These are phyloP conservation scores for Capreolus pygargus DNA, from an alignment of 2,113 vertebrate species.

Conservation along the genomic window DNA sequence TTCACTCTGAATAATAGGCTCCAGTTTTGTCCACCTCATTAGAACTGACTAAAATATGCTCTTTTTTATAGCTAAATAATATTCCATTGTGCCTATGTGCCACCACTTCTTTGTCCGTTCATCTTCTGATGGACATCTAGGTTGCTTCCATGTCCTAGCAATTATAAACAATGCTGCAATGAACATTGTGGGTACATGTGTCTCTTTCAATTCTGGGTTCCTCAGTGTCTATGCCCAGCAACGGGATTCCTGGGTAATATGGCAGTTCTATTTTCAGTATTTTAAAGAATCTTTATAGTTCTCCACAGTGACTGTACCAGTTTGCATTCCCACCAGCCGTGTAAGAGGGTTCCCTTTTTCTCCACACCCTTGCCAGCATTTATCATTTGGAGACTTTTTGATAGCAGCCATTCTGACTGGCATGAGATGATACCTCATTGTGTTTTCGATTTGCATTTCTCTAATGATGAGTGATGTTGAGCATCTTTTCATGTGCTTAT, in stretches of 20 bases:
- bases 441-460: not conserved
- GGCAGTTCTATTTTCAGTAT: not conserved
- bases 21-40: not conserved
- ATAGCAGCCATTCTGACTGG: not conserved
- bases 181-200: not conserved
- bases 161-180: not conserved
- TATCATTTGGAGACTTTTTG: not conserved
- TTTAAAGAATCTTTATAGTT: not conserved
- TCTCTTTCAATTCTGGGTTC: not conserved
- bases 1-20: not conserved
- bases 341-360: not conserved
- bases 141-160: not conserved
- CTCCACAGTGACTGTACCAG: not conserved
- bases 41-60: not conserved
- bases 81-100: not conserved
- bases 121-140: not conserved
- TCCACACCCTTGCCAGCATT: not conserved
- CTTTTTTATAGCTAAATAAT: not conserved
- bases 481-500: not conserved
- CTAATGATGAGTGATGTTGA: not conserved
- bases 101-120: not conserved
- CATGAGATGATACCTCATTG: not conserved
- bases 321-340: not conserved
- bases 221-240: not conserved
- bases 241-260: not conserved